These are phyloP conservation scores for Amphiprion ocellaris DNA, from an alignment of 2,113 vertebrate genomes.

Conservation along the genomic window DNA sequence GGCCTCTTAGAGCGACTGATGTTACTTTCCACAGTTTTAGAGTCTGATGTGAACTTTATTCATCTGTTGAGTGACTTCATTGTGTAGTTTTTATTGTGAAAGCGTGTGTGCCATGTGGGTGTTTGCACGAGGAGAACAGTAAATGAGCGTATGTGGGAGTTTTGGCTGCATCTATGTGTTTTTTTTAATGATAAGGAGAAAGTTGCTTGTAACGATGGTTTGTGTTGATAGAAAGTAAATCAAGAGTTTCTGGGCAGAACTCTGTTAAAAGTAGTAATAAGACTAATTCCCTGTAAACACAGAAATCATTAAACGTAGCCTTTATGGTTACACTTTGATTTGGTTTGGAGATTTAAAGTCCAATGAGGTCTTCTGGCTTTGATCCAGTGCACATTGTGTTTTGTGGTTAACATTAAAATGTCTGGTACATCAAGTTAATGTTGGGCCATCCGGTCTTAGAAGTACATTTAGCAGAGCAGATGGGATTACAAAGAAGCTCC, in stretches of 20 bases:
- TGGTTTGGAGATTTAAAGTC: background rate
- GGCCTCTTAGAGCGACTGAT: background rate
- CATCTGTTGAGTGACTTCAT: slow-evolving; percentile 8
- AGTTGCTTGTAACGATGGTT: background rate
- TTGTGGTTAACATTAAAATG: background rate
- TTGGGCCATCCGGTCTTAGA: background rate
- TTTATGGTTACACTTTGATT: background rate
- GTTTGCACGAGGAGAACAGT: slow-evolving; percentile 35
- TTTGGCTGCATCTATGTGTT: slow-evolving; percentile 23
- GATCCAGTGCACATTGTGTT: background rate
- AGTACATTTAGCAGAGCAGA: slow-evolving; percentile 14
- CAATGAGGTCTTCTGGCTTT: slow-evolving; percentile 20
- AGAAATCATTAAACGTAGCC: background rate
- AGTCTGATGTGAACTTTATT: slow-evolving; percentile 26
- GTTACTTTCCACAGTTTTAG: background rate
- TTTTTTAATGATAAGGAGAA: slow-evolving; percentile 11
- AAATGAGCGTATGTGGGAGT: slow-evolving; percentile 36
- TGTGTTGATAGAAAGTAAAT: background rate
- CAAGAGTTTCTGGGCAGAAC: background rate
- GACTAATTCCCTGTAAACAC: no score
- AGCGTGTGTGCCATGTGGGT: slow-evolving; percentile 13
- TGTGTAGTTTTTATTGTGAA: slow-evolving; percentile 17
- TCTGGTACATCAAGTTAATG: slow-evolving; percentile 4
- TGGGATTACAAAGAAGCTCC: background rate
- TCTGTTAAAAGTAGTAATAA: background rate